Evolutionary conservation across 2,888 invertebrate species (phyloP).

Genomic region (Holacanthella duospinosa): DNA sequence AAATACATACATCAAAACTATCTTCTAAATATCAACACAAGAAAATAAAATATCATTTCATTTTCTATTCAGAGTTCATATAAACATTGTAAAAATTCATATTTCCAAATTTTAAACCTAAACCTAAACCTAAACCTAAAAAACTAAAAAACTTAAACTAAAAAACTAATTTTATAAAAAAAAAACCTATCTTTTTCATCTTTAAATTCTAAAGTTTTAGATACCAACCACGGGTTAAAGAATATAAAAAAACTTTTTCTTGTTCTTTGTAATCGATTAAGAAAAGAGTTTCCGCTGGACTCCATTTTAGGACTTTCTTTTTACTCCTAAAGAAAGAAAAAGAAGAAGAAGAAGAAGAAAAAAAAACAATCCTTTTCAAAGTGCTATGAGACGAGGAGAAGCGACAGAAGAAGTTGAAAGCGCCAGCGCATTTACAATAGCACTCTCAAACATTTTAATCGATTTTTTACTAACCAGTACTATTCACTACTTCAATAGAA

Average conservation of each 20-base stretch:
- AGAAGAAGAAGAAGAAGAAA: too few species aligned
- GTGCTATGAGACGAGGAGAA: neutral
- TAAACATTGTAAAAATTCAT: too few species aligned
- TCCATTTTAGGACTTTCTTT: neutral
- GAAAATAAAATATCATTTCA: too few species aligned
- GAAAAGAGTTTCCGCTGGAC: neutral
- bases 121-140: too few species aligned
- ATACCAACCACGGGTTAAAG: neutral
- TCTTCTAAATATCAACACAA: too few species aligned
- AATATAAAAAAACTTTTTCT: neutral
- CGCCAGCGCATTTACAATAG: conserved; percentile 2
- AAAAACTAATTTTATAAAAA: neutral
- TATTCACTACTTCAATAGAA: too few species aligned
- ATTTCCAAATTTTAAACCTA: too few species aligned
- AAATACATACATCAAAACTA: too few species aligned
- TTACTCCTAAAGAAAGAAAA: too few species aligned
- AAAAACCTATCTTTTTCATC: neutral
- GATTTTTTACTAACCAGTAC: neutral
- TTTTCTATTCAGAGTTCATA: too few species aligned
- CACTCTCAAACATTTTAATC: neutral
- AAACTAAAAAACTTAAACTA: too few species aligned
- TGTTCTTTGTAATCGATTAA: neutral
- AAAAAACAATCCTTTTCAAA: neutral
- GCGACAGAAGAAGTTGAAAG: neutral
- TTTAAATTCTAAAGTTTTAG: too few species aligned